These are phyloP conservation scores for Pecten maximus DNA, from an alignment of 2,888 invertebrate species.

Conservation along the genomic window DNA sequence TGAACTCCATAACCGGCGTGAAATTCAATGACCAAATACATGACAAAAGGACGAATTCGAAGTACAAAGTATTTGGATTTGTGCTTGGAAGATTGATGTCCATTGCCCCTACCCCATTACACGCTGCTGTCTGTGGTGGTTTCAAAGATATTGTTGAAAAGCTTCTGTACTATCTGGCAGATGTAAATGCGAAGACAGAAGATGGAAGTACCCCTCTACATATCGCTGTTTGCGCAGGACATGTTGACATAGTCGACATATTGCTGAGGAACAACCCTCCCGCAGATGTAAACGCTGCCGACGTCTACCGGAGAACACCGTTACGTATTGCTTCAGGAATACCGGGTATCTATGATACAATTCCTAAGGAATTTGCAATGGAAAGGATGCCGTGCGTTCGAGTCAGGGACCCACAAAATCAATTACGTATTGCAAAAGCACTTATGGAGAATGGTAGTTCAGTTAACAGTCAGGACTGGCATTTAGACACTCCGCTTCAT, in stretches of 20 bases:
- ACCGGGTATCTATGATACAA: background rate
- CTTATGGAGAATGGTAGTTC: background rate
- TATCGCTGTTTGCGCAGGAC: background rate
- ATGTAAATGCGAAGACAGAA: background rate
- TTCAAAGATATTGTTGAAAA: background rate
- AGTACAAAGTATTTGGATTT: background rate
- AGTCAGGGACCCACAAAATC: background rate
- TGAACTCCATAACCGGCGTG: background rate
- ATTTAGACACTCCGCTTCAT: background rate
- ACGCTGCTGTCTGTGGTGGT: background rate
- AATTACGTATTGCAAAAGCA: background rate
- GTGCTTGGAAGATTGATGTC: background rate
- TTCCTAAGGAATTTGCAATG: constrained; percentile 13
- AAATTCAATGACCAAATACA: background rate
- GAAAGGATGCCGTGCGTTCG: background rate
- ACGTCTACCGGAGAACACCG: background rate
- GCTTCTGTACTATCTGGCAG: background rate
- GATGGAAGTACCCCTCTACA: background rate
- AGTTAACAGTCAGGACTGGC: background rate
- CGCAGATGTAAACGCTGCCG: background rate
- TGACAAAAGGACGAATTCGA: background rate
- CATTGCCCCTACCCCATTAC: background rate
- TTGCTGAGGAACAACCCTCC: background rate
- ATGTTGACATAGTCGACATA: background rate
- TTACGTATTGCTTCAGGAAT: background rate